These are phyloP conservation scores for Porites lobata DNA, from an alignment of 92 coral and sea anemone genomes.

Conservation along the genomic window DNA sequence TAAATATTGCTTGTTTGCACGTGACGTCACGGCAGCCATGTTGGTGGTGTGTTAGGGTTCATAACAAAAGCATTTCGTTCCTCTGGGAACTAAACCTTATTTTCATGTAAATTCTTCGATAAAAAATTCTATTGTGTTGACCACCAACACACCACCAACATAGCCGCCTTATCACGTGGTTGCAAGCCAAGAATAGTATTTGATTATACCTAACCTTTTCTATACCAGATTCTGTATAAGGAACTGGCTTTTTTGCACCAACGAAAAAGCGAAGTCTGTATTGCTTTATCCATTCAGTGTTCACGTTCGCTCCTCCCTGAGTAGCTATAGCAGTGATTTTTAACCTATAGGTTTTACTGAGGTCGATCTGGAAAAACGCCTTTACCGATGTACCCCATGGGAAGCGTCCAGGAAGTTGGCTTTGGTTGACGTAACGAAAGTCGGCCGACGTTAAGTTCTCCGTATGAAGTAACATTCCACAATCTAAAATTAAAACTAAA, in stretches of 20 bases:
- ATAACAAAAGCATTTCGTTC: too few species aligned
- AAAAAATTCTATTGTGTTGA: too few species aligned
- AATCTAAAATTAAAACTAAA: not conserved
- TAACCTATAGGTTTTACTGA: constrained; percentile 34
- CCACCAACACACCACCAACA: too few species aligned
- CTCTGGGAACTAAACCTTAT: too few species aligned
- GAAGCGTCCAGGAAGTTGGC: constrained; percentile 26
- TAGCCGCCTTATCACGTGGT: too few species aligned
- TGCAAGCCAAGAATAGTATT: too few species aligned
- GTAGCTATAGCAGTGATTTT: constrained; percentile 50
- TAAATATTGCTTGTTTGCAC: too few species aligned
- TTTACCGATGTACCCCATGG: constrained; percentile 55
- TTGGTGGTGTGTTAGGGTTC: too few species aligned
- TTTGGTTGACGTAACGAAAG: not conserved
- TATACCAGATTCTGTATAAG: constrained; percentile 34
- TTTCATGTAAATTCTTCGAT: too few species aligned
- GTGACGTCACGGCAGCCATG: too few species aligned
- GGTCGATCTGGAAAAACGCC: constrained; percentile 46
- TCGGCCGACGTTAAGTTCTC: constrained; percentile 2
- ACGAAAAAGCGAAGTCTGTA: constrained; percentile 44
- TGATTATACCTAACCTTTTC: not conserved
- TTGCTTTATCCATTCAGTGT: constrained; percentile 32
- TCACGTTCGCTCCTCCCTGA: constrained; percentile 49
- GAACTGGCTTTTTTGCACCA: constrained; percentile 3
- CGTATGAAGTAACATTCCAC: constrained; percentile 32